phyloP scores from a whole-genome alignment of 2,888 invertebrate species.

The Drosophila histrio region DNA sequence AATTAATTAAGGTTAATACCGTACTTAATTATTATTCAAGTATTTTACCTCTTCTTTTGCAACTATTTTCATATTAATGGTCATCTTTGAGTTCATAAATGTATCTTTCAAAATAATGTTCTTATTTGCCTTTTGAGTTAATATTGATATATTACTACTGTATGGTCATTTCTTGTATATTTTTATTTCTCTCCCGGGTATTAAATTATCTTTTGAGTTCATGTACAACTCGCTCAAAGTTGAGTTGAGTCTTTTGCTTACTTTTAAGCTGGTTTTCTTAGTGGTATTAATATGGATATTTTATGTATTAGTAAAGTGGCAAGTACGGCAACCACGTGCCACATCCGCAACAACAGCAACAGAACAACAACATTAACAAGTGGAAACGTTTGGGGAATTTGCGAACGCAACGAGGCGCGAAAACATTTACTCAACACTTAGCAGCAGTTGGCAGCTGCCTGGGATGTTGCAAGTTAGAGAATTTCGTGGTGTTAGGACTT shows the following conservation, averaged over 20 bases:
- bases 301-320: conserved; percentile 21
- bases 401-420: conserved; percentile 74
- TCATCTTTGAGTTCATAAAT: too few species aligned
- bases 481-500: conserved; percentile 7
- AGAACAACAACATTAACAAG: conserved; percentile 20
- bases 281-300: conserved; percentile 42
- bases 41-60: too few species aligned
- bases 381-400: conserved; percentile 68
- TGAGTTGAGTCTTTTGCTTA: neutral
- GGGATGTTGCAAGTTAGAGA: conserved; percentile 55
- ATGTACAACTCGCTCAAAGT: conserved; percentile 10
- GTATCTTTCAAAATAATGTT: too few species aligned
- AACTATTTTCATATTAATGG: too few species aligned
- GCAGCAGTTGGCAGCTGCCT: conserved; percentile 62
- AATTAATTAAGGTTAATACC: too few species aligned
- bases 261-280: conserved; percentile 12
- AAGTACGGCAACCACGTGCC: conserved; percentile 55
- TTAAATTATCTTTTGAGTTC: neutral
- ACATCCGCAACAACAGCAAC: conserved; percentile 47
- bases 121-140: too few species aligned
- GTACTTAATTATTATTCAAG: too few species aligned
- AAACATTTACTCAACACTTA: conserved; percentile 80
- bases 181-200: neutral
- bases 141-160: neutral
- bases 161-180: neutral